phyloP scores from a whole-genome alignment of 2,888 invertebrate species.

The Tillus elongatus region DNA sequence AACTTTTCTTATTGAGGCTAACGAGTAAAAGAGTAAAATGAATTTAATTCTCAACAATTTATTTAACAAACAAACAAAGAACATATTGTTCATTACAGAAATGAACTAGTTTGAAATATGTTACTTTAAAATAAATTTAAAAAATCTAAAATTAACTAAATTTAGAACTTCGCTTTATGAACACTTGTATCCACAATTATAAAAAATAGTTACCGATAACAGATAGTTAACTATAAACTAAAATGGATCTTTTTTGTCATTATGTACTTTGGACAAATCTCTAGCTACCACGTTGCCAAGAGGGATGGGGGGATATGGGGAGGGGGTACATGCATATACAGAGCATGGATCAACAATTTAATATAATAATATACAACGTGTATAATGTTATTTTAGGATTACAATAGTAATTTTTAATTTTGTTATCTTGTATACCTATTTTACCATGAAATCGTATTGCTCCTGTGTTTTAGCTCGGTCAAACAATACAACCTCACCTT shows the following conservation, averaged over 20 bases:
- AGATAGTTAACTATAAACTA: conserved; percentile 33
- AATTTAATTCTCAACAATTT: too few species aligned
- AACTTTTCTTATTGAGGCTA: too few species aligned
- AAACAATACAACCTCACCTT: conserved; percentile 38
- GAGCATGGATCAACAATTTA: conserved; percentile 37
- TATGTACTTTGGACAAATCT: conserved; percentile 40
- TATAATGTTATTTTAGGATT: conserved; percentile 30
- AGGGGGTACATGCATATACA: conserved; percentile 41
- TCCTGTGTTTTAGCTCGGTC: conserved; percentile 33
- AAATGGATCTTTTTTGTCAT: conserved; percentile 23
- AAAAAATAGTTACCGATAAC: conserved; percentile 28
- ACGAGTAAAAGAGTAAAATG: too few species aligned
- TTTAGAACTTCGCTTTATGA: too few species aligned
- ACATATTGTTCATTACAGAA: too few species aligned
- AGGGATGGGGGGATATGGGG: conserved; percentile 23
- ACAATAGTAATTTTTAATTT: conserved; percentile 25
- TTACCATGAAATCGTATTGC: conserved; percentile 36
- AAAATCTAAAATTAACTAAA: too few species aligned
- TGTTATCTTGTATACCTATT: conserved; percentile 27
- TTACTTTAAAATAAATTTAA: too few species aligned
- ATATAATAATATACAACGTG: conserved; percentile 26
- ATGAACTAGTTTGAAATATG: too few species aligned
- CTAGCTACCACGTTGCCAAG: conserved; percentile 33
- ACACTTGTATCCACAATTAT: conserved; percentile 19
- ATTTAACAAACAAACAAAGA: too few species aligned